Conservation (phyloP, 1,140 invertebrate genomes). For the Tetranychus cinnabarinus region DNA sequence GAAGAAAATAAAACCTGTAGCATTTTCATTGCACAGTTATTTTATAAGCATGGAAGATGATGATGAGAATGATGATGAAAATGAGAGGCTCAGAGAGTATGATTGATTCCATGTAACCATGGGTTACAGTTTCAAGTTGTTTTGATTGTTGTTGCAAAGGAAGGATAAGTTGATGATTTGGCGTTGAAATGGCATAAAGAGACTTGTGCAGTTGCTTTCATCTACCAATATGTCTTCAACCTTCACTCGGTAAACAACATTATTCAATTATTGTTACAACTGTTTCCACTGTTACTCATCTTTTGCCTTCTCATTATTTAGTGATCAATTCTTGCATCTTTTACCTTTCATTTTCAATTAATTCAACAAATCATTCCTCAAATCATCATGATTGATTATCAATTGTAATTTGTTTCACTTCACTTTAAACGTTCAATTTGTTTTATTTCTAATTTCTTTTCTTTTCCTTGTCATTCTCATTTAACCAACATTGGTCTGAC, state of each 20-base stretch:
- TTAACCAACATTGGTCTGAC: not conserved
- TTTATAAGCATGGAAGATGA: not conserved
- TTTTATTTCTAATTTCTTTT: not conserved
- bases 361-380: no score
- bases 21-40: no score
- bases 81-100: not conserved
- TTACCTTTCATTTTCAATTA: not conserved
- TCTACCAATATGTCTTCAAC: not conserved
- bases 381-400: no score
- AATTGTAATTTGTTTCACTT: no score
- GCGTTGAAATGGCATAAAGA: not conserved
- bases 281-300: conserved; percentile 19
- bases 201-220: not conserved
- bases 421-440: not conserved
- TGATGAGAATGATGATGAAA: not conserved
- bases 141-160: not conserved
- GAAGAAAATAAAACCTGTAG: not conserved
- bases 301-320: conserved; percentile 36
- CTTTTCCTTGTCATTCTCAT: not conserved
- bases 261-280: not conserved
- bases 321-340: conserved; percentile 33
- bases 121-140: not conserved
- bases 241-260: not conserved
- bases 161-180: not conserved
- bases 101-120: not conserved